phyloP scores from a whole-genome alignment of 2,113 vertebrate species.

The Alaudala cheleensis region DNA sequence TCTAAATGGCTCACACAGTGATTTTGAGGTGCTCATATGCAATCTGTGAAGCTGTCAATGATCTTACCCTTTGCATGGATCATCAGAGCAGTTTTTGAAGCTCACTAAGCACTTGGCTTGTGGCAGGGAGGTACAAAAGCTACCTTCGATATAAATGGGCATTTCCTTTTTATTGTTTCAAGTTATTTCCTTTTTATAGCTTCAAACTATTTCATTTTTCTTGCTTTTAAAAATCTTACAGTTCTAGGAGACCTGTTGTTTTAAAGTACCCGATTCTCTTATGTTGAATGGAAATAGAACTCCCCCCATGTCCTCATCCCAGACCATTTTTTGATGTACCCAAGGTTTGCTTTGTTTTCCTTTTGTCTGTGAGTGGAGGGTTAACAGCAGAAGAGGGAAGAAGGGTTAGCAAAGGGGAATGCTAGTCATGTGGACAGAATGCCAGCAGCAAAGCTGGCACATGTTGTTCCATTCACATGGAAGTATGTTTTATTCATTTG shows the following conservation, averaged over 20 bases:
- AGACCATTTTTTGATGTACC: not conserved
- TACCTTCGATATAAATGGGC: accelerated
- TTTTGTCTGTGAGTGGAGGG: not conserved
- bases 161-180: not conserved
- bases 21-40: not conserved
- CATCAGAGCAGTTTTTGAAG: not conserved
- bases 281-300: not conserved
- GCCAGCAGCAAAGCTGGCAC: constrained; percentile 37
- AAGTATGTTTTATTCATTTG: constrained; percentile 50
- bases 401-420: not conserved
- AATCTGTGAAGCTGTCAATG: not conserved
- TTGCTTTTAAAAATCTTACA: not conserved
- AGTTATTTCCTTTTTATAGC: not conserved
- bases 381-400: not conserved
- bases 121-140: not conserved
- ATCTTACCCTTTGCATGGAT: not conserved
- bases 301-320: not conserved
- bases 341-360: not conserved
- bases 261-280: not conserved
- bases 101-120: not conserved
- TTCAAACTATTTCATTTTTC: not conserved
- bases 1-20: not conserved
- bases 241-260: not conserved
- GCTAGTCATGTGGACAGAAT: not conserved
- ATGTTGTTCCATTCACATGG: constrained; percentile 5